Percentiles rank a stretch among this genome's conserved stretches.
phyloP scores from a whole-genome alignment of 2,113 vertebrate species.

The Lynx canadensis region DNA sequence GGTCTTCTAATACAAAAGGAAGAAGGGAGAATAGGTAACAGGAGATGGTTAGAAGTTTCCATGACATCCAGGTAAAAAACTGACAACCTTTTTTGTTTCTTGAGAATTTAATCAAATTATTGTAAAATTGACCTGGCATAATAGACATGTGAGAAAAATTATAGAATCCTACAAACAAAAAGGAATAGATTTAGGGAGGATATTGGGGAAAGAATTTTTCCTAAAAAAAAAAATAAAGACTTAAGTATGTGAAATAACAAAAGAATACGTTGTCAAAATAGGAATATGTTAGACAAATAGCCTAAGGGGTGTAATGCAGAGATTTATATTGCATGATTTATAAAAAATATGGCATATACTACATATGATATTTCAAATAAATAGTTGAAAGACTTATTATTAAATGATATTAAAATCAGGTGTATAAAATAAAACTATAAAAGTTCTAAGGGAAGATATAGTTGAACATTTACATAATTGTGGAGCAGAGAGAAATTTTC shows the following conservation, averaged over 20 bases:
- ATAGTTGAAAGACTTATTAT: background rate
- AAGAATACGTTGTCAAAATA: background rate
- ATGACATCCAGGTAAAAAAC: background rate
- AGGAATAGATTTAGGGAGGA: background rate
- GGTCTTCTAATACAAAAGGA: background rate
- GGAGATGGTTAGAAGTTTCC: background rate
- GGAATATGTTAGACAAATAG: background rate
- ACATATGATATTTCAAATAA: constrained; percentile 6
- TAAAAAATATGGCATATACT: background rate
- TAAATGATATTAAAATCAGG: background rate
- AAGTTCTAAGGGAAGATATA: background rate
- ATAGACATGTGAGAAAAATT: background rate
- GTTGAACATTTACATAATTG: background rate
- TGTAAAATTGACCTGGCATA: background rate
- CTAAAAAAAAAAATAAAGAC: background rate
- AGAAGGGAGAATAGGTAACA: background rate
- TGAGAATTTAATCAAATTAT: background rate
- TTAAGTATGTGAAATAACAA: background rate
- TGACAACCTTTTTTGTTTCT: background rate
- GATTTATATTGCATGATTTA: background rate
- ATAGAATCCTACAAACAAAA: background rate
- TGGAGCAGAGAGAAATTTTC: background rate
- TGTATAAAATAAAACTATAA: background rate
- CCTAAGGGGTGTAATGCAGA: background rate
- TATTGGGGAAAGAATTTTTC: background rate